Conservation (phyloP, 2,797 vertebrate species). For the Pseudochirops corinnae region DNA sequence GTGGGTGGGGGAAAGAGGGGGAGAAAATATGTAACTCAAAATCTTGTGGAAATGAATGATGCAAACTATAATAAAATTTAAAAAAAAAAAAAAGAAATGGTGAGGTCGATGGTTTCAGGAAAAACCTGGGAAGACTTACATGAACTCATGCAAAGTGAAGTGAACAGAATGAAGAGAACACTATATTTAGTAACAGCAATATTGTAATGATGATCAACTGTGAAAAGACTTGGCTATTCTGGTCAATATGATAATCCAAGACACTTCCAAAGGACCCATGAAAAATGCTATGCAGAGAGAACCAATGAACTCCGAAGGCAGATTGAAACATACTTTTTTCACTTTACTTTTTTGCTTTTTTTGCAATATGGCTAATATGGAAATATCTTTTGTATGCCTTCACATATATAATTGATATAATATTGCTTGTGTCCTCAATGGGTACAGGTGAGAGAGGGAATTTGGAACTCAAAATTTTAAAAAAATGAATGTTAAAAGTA, state of each 20-base stretch:
- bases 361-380: neutral
- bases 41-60: too few relatives aligned
- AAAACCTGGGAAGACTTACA: neutral
- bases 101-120: neutral
- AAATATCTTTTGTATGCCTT: neutral
- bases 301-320: neutral
- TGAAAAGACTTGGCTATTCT: neutral
- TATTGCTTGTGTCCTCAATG: neutral
- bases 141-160: neutral
- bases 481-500: neutral
- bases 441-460: neutral
- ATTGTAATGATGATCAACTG: neutral
- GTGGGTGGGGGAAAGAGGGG: too few relatives aligned
- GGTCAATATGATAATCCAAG: neutral
- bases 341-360: neutral
- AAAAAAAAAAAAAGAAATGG: too few relatives aligned
- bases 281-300: neutral
- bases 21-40: too few relatives aligned
- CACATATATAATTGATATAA: neutral
- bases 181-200: neutral
- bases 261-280: neutral
- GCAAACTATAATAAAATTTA: too few relatives aligned
- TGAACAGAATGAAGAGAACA: neutral
- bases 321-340: neutral
- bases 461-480: neutral